Evolutionary conservation across 2,113 vertebrate species (phyloP).

Genomic region (Chionomys nivalis): DNA sequence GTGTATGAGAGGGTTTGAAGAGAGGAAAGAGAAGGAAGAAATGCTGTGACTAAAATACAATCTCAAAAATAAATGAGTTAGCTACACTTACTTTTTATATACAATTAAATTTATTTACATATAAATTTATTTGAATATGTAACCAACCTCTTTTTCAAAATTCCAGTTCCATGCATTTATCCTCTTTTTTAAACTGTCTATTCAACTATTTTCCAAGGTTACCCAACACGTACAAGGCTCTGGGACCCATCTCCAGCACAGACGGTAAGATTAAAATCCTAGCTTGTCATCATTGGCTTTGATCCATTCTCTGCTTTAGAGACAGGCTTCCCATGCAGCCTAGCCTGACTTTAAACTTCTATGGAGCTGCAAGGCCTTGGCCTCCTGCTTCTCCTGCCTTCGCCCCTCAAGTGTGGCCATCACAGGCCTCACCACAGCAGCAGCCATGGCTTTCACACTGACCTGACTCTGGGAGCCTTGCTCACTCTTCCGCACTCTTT

Average conservation of each 20-base stretch:
- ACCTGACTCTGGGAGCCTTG: too few relatives aligned
- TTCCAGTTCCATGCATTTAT: background rate
- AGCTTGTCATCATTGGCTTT: background rate
- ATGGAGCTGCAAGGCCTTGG: background rate
- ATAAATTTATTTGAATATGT: background rate
- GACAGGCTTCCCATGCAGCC: too few relatives aligned
- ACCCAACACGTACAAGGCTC: background rate
- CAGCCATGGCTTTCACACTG: background rate
- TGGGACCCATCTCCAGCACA: background rate
- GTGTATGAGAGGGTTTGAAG: background rate
- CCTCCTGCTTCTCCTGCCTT: background rate
- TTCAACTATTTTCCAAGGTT: background rate
- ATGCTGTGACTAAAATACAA: background rate
- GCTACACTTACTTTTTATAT: background rate
- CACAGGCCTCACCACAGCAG: background rate
- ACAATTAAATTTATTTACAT: background rate
- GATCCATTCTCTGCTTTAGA: background rate
- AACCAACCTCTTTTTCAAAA: slow-evolving; percentile 19
- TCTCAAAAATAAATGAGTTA: background rate
- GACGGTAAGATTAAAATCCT: background rate
- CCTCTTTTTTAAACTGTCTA: background rate
- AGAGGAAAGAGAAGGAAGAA: background rate
- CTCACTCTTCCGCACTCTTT: background rate
- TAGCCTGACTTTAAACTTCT: background rate
- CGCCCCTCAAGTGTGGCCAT: background rate